A percentile compares a stretch with the other conserved stretches of the same genome.
Conservation (phyloP, 1,140 invertebrate genomes). For the Euura saliciscinereae region DNA sequence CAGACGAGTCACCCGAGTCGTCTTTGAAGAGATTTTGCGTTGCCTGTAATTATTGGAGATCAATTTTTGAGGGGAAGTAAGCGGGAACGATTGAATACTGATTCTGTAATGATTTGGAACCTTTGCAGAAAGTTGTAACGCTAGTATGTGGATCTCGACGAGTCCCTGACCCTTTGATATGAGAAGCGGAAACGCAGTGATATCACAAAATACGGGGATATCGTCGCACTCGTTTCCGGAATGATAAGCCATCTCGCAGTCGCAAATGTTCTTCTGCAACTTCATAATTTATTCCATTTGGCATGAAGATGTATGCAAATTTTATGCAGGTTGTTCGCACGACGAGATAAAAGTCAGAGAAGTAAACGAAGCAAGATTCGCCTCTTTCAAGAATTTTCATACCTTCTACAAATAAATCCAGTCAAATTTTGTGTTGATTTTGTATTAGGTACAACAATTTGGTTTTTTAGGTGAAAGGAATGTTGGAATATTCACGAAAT, state of each 20-base stretch:
- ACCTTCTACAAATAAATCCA: too few species aligned
- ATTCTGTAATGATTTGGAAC: constrained; percentile 22
- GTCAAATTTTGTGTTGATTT: too few species aligned
- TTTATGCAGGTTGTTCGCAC: too few species aligned
- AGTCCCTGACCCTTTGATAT: constrained; percentile 36
- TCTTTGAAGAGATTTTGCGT: constrained; percentile 33
- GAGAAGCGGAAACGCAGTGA: constrained; percentile 13
- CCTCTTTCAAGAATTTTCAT: too few species aligned
- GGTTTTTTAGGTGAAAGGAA: too few species aligned
- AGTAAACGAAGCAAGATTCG: too few species aligned
- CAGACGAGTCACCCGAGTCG: constrained; percentile 26
- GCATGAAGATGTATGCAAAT: too few species aligned
- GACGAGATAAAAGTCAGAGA: too few species aligned
- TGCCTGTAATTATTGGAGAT: constrained; percentile 29
- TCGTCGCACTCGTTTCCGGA: not conserved
- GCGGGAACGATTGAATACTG: constrained; percentile 18
- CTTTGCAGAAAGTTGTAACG: constrained; percentile 37
- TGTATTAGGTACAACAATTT: too few species aligned
- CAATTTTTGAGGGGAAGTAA: not conserved
- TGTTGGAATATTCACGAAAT: too few species aligned
- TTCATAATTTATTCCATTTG: too few species aligned
- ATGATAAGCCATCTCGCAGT: not conserved
- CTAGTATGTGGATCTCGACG: constrained; percentile 44
- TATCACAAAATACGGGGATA: not conserved
- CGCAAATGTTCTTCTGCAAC: not conserved